A percentile compares a stretch with the other conserved stretches of the same genome.
These are phyloP conservation scores for Lepeophtheirus salmonis DNA, from an alignment of 1,140 invertebrate species.

Conservation along the genomic window DNA sequence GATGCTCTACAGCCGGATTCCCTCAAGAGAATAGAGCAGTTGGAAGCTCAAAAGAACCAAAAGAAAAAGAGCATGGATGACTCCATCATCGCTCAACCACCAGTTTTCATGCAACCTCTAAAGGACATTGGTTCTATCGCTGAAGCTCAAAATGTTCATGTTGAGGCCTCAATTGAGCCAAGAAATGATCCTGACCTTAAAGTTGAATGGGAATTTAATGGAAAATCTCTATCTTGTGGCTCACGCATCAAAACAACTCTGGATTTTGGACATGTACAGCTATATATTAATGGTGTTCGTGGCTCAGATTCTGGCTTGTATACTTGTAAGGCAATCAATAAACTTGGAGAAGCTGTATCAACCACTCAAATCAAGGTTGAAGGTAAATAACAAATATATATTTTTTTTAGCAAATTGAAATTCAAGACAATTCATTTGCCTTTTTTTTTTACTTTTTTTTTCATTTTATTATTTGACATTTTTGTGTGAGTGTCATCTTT, in stretches of 20 bases:
- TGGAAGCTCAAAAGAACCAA: conserved; percentile 26
- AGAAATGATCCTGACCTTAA: conserved; percentile 89
- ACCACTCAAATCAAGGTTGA: conserved; percentile 74
- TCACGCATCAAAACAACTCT: conserved; percentile 65
- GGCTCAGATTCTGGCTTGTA: conserved; percentile 81
- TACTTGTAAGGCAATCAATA: conserved; percentile 74
- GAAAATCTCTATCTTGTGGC: conserved; percentile 59
- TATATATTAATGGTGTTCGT: conserved; percentile 66
- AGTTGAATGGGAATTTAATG: conserved; percentile 84
- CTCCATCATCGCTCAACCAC: conserved; percentile 59
- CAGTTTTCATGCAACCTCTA: conserved; percentile 64
- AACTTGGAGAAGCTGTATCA: conserved; percentile 71
- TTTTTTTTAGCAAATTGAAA: not conserved
- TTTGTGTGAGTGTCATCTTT: not conserved
- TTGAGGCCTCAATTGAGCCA: conserved; percentile 83
- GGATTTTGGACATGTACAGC: conserved; percentile 77
- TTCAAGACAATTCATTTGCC: not conserved
- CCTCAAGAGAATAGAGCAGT: conserved; percentile 38
- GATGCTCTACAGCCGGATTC: conserved; percentile 37
- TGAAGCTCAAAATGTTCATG: conserved; percentile 70
- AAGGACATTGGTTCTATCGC: conserved; percentile 58
- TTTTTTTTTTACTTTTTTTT: not conserved
- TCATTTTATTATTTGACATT: not conserved
- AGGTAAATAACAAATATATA: conserved; percentile 26
- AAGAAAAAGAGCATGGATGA: conserved; percentile 40